Evolutionary conservation across 2,888 invertebrate genomes (phyloP).

Genomic region (Fissipunctia ypsillon): DNA sequence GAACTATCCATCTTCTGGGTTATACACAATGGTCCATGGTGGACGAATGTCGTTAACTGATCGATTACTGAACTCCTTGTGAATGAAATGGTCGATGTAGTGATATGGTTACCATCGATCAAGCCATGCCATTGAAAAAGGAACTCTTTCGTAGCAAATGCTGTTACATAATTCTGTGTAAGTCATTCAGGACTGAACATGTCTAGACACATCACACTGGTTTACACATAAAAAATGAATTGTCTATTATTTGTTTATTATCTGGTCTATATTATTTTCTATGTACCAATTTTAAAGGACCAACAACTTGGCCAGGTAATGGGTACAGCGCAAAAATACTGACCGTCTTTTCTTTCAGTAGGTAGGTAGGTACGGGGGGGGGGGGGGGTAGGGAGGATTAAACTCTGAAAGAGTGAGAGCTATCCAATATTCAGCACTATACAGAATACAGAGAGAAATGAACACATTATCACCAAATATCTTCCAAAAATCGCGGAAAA

Average conservation of each 20-base stretch:
- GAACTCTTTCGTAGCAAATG: not conserved
- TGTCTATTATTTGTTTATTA: no score
- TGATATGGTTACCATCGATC: not conserved
- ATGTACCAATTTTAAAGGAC: no score
- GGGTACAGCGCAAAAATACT: no score
- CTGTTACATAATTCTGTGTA: not conserved
- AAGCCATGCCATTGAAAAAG: not conserved
- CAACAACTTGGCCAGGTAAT: no score
- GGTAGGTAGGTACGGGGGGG: no score
- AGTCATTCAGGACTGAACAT: not conserved
- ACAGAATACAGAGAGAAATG: not conserved
- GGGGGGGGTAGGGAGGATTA: no score
- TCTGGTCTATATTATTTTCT: no score
- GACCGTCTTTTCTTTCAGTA: not conserved
- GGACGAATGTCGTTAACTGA: conserved; percentile 24
- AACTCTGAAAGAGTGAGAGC: not conserved
- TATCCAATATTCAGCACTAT: not conserved
- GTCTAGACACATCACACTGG: no score
- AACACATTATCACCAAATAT: not conserved
- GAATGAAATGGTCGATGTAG: conserved; percentile 20
- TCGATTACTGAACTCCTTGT: conserved; percentile 30
- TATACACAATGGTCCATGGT: conserved; percentile 35
- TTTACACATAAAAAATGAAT: no score
- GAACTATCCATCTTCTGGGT: conserved; percentile 29
- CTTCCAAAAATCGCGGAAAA: conserved; percentile 15